Evolutionary conservation across 2,113 vertebrate species (phyloP), one percentile per base, ranked within the genome.

Genomic region (Xyliphius kryptos): DNA sequence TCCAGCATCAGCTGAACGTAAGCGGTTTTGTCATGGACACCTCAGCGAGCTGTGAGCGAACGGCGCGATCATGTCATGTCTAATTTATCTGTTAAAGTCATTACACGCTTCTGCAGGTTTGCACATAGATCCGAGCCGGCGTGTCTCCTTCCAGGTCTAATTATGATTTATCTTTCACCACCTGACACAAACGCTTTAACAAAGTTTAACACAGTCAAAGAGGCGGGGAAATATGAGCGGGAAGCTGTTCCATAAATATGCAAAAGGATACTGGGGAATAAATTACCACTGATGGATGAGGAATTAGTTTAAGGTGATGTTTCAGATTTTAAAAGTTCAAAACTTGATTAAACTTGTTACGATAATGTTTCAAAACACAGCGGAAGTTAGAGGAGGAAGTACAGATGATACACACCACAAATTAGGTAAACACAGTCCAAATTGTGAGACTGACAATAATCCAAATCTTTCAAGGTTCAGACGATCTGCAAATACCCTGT

Each of bases 91-190:
- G 78, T 80, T 82, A 82, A 26, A 61, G 52, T 74, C 77, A 80
- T 72, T 81, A 77, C 61, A 72, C 70, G 70, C 65, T 77, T 75
- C 75, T 76, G 69, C 56, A 65, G 82, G 32, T 59, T 83, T 84
- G 80, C 79, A 78, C 76, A 75, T 64, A 70, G 68, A 76, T 79
- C 81, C 77, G 80, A 86, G 80, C 73, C 72, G n/a, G n/a, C n/a
- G n/a, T n/a, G n/a, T n/a, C n/a, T n/a, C n/a, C n/a, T n/a, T 71
- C 54, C 41, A 20, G 15, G 67, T 87, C 85, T 84, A 81, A 86
- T 83, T 61, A 82, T 76, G 78, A 83, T 83, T 85, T 77, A 82
- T 82, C 70, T 76, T 71, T 83, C 83, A 82, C 73, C 77, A 69
- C 66, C 63, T 72, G 75, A 62, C 71, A 63, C n/a, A 74, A 71